These are phyloP conservation scores for Tachysurus fulvidraco DNA, from an alignment of 2,113 vertebrate species.

Conservation along the genomic window DNA sequence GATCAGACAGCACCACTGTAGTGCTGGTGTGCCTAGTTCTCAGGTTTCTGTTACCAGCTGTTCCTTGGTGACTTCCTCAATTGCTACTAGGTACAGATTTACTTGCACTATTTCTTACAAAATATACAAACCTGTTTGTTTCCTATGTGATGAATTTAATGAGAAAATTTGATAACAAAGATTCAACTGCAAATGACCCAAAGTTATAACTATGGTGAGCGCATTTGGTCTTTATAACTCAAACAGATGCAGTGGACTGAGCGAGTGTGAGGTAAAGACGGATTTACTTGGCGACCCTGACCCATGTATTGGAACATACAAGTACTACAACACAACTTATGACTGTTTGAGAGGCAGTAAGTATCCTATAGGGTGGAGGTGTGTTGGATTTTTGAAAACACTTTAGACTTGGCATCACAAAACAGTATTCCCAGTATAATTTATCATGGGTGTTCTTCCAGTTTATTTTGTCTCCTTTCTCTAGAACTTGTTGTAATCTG, in stretches of 20 bases:
- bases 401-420: too few relatives aligned
- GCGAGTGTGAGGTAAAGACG: neutral
- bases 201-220: too few relatives aligned
- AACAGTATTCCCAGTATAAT: too few relatives aligned
- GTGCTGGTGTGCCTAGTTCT: neutral
- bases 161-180: too few relatives aligned
- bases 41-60: neutral
- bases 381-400: too few relatives aligned
- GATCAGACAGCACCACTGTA: neutral
- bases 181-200: too few relatives aligned
- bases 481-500: constrained; percentile 17
- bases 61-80: neutral
- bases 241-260: constrained; percentile 8
- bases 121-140: too few relatives aligned
- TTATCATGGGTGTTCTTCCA: too few relatives aligned
- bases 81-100: neutral
- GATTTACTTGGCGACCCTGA: neutral
- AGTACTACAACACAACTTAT: neutral
- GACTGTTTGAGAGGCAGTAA: neutral
- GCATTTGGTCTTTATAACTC: neutral
- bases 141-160: too few relatives aligned
- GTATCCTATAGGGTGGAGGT: neutral
- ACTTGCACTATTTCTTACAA: too few relatives aligned
- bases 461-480: neutral
- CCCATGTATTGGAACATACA: neutral